Evolutionary conservation across 2,797 vertebrate species (phyloP), one percentile per base, ranked within the genome.

Genomic region (Nothura maculosa): DNA sequence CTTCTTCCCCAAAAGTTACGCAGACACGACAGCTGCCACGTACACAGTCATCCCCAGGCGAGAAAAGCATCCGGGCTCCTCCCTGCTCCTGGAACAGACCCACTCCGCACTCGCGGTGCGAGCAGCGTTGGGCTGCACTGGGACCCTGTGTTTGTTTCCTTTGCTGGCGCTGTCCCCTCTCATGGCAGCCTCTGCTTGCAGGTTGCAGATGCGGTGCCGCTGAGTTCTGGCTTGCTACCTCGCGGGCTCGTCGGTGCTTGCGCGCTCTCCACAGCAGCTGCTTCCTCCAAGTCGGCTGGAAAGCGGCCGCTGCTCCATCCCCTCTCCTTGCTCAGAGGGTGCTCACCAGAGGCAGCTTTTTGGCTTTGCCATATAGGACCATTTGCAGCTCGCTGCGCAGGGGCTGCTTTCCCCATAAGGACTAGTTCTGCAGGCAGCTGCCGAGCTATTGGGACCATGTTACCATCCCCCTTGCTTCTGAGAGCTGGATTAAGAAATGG

Each of bases 261-360:
- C 43, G 73, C 63, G 88, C 40, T 43, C 95, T 70, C 80, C 91
- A 70, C 69, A 88, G 70, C 93, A 95, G 93, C 89, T 96, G 92
- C 58, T 93, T 94, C 58, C 62, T 94, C 92, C 90, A 94, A 96
- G 91, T 95, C 91, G 93, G 85, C 89, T 95, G 91, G 77, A 95
- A 92, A 86, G n/a, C 93, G 86, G 90, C 94, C 96, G 94, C 79
- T 40, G 30, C 30, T 28, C 38, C 43, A 66, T 70, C 63, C 87
- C 74, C 85, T 91, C 89, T 83, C 90, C 74, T 76, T 58, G 58
- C 40, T 30, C 78, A 50, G 60, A 76, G 66, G 50, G 60, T 87
- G 66, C 73, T 94, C 82, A 32, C 62, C 45, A 30, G 77, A 84
- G 80, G 61, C 67, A 77, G 0, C 0, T n/a, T 79, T 70, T 91